A percentile compares a stretch with the other conserved stretches of the same genome.
Conservation (phyloP, 2,797 vertebrate genomes). For the Tangara arthus region DNA sequence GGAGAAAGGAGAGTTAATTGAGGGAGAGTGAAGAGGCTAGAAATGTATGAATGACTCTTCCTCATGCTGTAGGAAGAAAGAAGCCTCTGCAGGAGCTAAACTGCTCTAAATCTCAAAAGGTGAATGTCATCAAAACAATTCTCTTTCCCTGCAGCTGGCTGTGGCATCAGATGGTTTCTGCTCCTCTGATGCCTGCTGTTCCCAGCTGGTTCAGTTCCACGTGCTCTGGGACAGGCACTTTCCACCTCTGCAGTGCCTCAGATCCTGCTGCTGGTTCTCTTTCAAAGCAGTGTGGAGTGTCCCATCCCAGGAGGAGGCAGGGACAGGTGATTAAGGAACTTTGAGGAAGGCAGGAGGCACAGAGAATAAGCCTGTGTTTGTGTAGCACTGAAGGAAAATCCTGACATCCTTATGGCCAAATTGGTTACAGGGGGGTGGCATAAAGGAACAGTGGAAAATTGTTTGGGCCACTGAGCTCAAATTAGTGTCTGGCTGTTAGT, state of each 20-base stretch:
- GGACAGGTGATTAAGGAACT: background rate
- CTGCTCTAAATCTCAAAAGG: background rate
- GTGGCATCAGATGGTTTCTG: background rate
- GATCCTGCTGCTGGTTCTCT: background rate
- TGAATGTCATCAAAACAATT: slow-evolving; percentile 22
- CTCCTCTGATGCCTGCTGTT: slow-evolving; percentile 10
- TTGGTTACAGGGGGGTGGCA: background rate
- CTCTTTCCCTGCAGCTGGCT: background rate
- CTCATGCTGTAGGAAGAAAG: background rate
- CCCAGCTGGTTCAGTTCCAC: background rate
- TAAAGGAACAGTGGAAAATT: background rate
- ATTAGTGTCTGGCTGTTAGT: background rate
- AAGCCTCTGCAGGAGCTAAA: background rate
- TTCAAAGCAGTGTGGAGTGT: background rate
- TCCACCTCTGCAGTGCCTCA: background rate
- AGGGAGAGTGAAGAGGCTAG: background rate
- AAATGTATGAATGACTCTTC: background rate
- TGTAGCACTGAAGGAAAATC: background rate
- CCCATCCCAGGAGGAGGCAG: background rate
- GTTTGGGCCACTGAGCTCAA: background rate
- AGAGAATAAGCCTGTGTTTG: background rate
- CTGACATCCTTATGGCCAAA: background rate
- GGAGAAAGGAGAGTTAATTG: background rate
- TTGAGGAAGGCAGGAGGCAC: background rate
- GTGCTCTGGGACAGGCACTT: background rate